These are phyloP conservation scores for Notothenia coriiceps DNA, from an alignment of 2,113 vertebrate species.

Conservation along the genomic window DNA sequence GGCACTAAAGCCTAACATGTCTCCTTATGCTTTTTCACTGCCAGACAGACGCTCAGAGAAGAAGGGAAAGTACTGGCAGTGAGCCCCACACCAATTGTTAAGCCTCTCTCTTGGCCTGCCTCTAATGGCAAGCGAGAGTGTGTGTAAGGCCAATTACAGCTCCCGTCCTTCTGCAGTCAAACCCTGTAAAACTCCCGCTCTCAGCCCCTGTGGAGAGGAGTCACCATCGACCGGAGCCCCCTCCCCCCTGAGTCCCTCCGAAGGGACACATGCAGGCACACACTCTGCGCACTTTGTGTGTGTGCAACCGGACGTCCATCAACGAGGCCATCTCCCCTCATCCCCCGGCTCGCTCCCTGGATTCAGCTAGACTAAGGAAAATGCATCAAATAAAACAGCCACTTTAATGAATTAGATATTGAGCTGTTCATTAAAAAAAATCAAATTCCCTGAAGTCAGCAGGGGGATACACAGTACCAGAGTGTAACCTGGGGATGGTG, in stretches of 20 bases:
- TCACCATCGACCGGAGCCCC: constrained; percentile 66
- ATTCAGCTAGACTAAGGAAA: constrained; percentile 76
- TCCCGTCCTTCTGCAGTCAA: constrained; percentile 69
- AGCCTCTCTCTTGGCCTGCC: constrained; percentile 70
- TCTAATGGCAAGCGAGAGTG: constrained; percentile 73
- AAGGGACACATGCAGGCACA: constrained; percentile 46
- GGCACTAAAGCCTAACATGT: constrained; percentile 61
- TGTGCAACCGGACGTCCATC: constrained; percentile 64
- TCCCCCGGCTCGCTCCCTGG: constrained; percentile 54
- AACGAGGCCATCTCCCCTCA: constrained; percentile 58
- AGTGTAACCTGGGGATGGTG: constrained; percentile 73
- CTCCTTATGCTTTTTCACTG: constrained; percentile 61
- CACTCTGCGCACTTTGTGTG: constrained; percentile 34
- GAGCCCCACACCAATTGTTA: constrained; percentile 68
- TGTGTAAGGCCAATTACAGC: constrained; percentile 75
- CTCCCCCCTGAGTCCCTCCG: constrained; percentile 44
- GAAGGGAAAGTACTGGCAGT: constrained; percentile 51
- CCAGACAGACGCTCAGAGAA: constrained; percentile 56
- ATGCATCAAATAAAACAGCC: constrained; percentile 84
- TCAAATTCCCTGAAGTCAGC: constrained; percentile 83
- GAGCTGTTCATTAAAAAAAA: constrained; percentile 84
- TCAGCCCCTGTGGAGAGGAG: constrained; percentile 59
- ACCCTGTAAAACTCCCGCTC: constrained; percentile 71
- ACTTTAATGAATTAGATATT: constrained; percentile 89
- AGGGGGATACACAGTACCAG: constrained; percentile 64